Evolutionary conservation across 64 coral and sea anemone genomes (phyloP).

Genomic region (Stylophora pistillata): DNA sequence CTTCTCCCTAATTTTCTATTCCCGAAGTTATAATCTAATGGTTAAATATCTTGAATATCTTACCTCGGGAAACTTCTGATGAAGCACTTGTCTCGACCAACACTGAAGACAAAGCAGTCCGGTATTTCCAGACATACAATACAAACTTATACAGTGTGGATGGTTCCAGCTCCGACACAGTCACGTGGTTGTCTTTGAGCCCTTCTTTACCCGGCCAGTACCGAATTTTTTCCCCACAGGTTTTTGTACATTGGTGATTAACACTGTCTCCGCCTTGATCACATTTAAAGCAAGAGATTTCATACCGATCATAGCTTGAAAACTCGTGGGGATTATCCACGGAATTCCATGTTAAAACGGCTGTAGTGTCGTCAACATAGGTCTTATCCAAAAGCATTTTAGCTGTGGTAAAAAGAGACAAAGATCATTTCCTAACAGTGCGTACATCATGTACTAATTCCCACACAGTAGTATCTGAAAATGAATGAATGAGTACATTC

Average conservation of each 20-base stretch:
- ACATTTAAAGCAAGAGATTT: constrained; percentile 27
- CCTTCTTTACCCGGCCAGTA: constrained; percentile 24
- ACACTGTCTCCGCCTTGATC: background rate
- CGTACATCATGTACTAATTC: background rate
- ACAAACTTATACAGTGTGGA: constrained; percentile 29
- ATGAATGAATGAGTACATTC: too few species aligned
- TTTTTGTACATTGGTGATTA: background rate
- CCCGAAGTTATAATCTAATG: background rate
- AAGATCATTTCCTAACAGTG: background rate
- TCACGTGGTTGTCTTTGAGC: constrained; percentile 12
- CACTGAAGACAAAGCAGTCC: constrained; percentile 10
- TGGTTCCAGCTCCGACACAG: constrained; percentile 8
- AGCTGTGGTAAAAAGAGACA: background rate
- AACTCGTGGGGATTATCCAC: background rate
- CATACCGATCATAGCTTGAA: constrained; percentile 26
- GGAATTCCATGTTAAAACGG: constrained; percentile 15
- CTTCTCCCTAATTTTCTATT: too few species aligned
- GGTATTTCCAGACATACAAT: constrained; percentile 18
- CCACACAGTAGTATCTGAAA: too few species aligned
- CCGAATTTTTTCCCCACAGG: constrained; percentile 13
- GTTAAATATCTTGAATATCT: background rate
- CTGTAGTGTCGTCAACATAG: background rate
- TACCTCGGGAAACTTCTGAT: background rate
- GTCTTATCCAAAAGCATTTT: constrained; percentile 2
- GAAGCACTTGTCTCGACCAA: background rate